These are phyloP conservation scores for Watsonalla cultraria DNA, from an alignment of 2,888 invertebrate species.

Conservation along the genomic window DNA sequence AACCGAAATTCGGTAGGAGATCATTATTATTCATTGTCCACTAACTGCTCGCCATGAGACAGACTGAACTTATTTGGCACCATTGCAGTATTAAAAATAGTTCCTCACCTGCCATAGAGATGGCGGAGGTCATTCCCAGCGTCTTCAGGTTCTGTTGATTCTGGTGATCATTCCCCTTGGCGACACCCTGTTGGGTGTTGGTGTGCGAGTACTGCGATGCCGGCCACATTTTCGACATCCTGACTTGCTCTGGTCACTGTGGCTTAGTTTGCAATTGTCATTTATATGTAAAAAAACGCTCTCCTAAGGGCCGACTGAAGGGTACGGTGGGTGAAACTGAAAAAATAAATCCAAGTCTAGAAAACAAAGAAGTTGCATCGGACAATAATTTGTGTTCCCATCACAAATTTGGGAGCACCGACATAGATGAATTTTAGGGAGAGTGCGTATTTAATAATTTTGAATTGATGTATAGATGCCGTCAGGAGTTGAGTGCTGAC, in stretches of 20 bases:
- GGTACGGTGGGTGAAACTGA: conserved; percentile 28
- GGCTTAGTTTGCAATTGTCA: conserved; percentile 29
- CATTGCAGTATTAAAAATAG: background rate
- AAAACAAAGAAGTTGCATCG: too few relatives aligned
- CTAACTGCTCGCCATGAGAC: background rate
- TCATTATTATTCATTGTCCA: too few relatives aligned
- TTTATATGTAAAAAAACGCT: conserved; percentile 32
- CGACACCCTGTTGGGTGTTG: conserved; percentile 41
- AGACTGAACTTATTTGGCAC: background rate
- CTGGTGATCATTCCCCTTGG: conserved; percentile 64
- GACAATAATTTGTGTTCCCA: too few relatives aligned
- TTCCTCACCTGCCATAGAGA: conserved; percentile 88
- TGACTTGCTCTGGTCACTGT: conserved; percentile 13
- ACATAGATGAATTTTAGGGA: too few relatives aligned
- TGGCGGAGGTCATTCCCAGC: conserved; percentile 96
- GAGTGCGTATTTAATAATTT: too few relatives aligned
- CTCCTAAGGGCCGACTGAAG: conserved; percentile 27
- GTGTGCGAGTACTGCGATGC: conserved; percentile 71
- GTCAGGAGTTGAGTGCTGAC: too few relatives aligned
- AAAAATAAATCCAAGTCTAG: conserved; percentile 20
- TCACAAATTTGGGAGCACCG: too few relatives aligned
- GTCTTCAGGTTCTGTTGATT: conserved; percentile 81
- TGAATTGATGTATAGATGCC: too few relatives aligned
- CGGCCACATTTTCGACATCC: conserved; percentile 72
- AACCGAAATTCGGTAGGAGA: too few relatives aligned